Evolutionary conservation across 2,113 vertebrate species (phyloP).

Genomic region (Scatophagus argus): DNA sequence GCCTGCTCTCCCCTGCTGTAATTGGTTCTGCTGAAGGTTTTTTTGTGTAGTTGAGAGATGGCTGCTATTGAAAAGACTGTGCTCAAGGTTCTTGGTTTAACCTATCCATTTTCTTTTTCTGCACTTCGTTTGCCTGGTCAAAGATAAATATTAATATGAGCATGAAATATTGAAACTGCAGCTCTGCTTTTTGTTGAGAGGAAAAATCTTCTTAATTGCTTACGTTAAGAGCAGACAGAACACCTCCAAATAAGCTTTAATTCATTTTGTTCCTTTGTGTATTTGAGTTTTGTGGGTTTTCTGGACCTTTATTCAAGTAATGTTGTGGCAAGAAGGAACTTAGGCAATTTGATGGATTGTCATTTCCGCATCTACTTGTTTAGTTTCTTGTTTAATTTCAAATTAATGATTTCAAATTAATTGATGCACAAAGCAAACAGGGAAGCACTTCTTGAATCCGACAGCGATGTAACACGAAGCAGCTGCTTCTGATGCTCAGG

Average conservation of each 20-base stretch:
- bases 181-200: not conserved
- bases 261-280: not conserved
- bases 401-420: no score
- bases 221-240: not conserved
- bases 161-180: slow-evolving; percentile 3
- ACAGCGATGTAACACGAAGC: not conserved
- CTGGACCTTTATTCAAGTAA: not conserved
- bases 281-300: not conserved
- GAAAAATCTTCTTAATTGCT: not conserved
- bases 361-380: not conserved
- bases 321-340: not conserved
- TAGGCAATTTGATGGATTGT: not conserved
- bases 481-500: not conserved
- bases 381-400: not conserved
- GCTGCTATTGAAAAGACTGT: slow-evolving; percentile 10
- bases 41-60: slow-evolving; percentile 32
- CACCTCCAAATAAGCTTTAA: not conserved
- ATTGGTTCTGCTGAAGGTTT: slow-evolving; percentile 40
- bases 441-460: no score
- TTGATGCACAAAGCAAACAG: no score
- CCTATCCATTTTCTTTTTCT: not conserved
- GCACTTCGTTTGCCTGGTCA: not conserved
- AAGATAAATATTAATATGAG: not conserved
- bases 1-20: slow-evolving; percentile 33
- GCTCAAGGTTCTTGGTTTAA: slow-evolving; percentile 4